phyloP scores from a whole-genome alignment of 2,113 vertebrate genomes.

The Zapornia atra region DNA sequence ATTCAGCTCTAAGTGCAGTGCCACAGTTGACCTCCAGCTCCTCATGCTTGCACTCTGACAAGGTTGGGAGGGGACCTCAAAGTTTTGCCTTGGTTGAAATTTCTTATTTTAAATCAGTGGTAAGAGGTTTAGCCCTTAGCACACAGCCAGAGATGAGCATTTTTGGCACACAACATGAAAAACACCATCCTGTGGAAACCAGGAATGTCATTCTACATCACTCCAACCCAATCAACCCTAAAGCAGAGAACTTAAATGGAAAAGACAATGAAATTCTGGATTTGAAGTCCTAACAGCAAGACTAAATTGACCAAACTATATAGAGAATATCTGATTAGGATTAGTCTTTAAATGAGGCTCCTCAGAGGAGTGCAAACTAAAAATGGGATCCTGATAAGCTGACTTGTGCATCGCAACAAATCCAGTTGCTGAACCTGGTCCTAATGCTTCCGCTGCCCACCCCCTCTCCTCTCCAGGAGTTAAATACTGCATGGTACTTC shows the following conservation, averaged over 20 bases:
- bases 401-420: conserved; percentile 41
- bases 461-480: not conserved
- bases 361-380: conserved; percentile 1
- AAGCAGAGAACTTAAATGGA: not conserved
- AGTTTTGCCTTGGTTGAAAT: not conserved
- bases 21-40: not conserved
- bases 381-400: conserved; percentile 54
- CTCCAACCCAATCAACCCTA: not conserved
- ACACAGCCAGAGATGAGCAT: fast-evolving
- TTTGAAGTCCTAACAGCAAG: not conserved
- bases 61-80: fast-evolving
- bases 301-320: not conserved
- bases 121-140: not conserved
- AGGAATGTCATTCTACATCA: not conserved
- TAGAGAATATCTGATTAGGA: conserved; percentile 8
- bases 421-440: conserved; percentile 32
- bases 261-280: not conserved
- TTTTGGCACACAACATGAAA: not conserved
- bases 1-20: not conserved
- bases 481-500: conserved; percentile 18
- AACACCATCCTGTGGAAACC: not conserved
- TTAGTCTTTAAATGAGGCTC: conserved; percentile 57
- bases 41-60: not conserved
- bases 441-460: conserved; percentile 57
- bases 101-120: not conserved